These are phyloP conservation scores for Campoletis raptor DNA, from an alignment of 2,888 invertebrate genomes.

Conservation along the genomic window DNA sequence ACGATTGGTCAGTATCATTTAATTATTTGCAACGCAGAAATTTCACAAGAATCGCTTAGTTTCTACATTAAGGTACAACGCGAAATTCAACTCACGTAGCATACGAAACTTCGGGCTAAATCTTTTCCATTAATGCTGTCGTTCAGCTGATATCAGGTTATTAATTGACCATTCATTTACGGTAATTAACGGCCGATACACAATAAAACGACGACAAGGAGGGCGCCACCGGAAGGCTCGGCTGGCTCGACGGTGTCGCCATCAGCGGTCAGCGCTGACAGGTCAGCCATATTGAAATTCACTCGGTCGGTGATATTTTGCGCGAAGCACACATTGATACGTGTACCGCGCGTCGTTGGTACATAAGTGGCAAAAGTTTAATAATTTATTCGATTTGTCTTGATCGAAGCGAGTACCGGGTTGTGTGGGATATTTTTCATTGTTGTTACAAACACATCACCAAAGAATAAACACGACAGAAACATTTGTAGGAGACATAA, in stretches of 20 bases:
- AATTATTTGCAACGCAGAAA: not conserved
- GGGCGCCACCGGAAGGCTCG: conserved; percentile 34
- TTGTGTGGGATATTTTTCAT: not conserved
- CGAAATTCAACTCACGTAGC: not conserved
- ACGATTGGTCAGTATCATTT: not conserved
- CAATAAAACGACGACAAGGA: not conserved
- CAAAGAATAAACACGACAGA: not conserved
- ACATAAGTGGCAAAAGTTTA: not conserved
- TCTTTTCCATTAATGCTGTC: not conserved
- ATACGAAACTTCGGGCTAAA: not conserved
- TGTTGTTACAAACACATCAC: not conserved
- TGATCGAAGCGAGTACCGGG: not conserved
- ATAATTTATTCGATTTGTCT: not conserved
- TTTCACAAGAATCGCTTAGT: not conserved
- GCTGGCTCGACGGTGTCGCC: conserved; percentile 81
- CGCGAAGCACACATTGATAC: conserved; percentile 79
- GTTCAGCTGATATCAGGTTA: not conserved
- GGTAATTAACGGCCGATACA: not conserved
- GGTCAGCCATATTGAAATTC: conserved; percentile 86
- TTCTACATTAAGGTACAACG: not conserved
- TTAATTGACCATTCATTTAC: not conserved
- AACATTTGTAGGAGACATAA: conserved; percentile 6
- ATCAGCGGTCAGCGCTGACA: conserved; percentile 40
- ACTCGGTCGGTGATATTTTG: conserved; percentile 87
- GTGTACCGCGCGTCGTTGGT: conserved; percentile 37